phyloP scores from a whole-genome alignment of 2,888 invertebrate genomes.

The Herminia tarsipennalis region DNA sequence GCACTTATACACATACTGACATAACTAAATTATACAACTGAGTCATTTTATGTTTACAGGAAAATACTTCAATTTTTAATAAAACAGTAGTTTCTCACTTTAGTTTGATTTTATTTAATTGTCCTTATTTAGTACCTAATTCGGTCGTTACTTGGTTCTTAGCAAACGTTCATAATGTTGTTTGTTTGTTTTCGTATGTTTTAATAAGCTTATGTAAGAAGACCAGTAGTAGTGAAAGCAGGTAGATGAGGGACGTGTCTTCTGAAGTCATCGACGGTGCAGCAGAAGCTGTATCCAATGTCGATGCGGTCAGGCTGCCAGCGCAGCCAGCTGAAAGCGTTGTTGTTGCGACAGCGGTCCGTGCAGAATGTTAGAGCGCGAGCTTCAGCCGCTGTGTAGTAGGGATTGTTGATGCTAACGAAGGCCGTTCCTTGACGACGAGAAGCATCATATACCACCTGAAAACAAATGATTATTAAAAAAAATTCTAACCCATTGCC shows the following conservation, averaged over 20 bases:
- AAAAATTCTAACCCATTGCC: too few species aligned
- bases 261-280: conserved; percentile 85
- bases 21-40: too few species aligned
- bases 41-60: too few species aligned
- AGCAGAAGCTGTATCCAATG: conserved; percentile 87
- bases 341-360: conserved; percentile 83
- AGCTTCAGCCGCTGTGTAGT: conserved; percentile 70
- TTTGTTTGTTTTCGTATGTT: too few species aligned
- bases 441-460: conserved; percentile 84
- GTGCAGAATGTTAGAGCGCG: conserved; percentile 79
- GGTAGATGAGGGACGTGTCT: conserved; percentile 83
- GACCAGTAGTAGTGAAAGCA: conserved; percentile 71
- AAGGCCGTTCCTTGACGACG: conserved; percentile 84
- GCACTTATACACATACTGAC: too few species aligned
- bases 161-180: too few species aligned
- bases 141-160: too few species aligned
- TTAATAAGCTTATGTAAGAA: conserved; percentile 61
- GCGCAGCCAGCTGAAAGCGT: conserved; percentile 85
- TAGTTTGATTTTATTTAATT: too few species aligned
- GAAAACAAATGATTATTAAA: too few species aligned
- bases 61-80: too few species aligned
- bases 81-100: too few species aligned
- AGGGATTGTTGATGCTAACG: conserved; percentile 87
- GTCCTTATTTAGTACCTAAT: too few species aligned
- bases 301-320: conserved; percentile 82